A percentile compares a stretch with the other conserved stretches of the same genome.
These are phyloP conservation scores for Cosmopolites sordidus DNA, from an alignment of 2,888 invertebrate species.

Conservation along the genomic window DNA sequence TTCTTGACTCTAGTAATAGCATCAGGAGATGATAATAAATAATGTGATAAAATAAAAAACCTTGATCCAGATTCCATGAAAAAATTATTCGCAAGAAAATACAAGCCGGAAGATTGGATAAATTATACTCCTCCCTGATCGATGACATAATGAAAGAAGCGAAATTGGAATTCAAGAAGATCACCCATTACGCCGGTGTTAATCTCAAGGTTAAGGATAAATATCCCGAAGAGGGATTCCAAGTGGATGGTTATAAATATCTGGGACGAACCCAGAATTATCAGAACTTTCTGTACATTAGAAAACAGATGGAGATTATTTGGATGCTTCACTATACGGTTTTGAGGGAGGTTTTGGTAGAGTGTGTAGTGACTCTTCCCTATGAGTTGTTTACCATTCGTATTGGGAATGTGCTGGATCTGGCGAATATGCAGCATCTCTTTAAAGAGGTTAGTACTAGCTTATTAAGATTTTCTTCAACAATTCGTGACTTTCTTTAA, in stretches of 20 bases:
- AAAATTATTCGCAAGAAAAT: conserved; percentile 57
- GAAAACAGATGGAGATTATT: conserved; percentile 53
- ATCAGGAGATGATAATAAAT: too few species aligned
- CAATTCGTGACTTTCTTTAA: too few species aligned
- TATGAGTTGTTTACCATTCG: conserved; percentile 51
- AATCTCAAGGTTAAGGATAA: conserved; percentile 31
- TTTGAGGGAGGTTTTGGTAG: conserved; percentile 56
- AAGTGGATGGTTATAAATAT: conserved; percentile 57
- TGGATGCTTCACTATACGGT: conserved; percentile 61
- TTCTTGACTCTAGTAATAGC: too few species aligned
- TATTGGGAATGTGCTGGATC: conserved; percentile 28
- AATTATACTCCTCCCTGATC: conserved; percentile 51
- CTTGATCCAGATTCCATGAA: conserved; percentile 51
- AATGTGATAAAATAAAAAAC: too few species aligned
- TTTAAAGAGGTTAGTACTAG: conserved; percentile 31
- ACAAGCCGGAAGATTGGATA: conserved; percentile 53
- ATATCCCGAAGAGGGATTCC: conserved; percentile 56
- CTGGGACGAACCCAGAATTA: conserved; percentile 60
- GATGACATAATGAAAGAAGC: conserved; percentile 54
- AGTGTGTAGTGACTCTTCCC: conserved; percentile 53
- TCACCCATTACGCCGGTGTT: conserved; percentile 44
- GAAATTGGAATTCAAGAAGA: conserved; percentile 55
- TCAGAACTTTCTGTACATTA: conserved; percentile 54
- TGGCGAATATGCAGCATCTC: conserved; percentile 29
- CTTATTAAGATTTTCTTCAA: too few species aligned